Conservation (phyloP, 2,888 invertebrate genomes). For the Sturmia bella region DNA sequence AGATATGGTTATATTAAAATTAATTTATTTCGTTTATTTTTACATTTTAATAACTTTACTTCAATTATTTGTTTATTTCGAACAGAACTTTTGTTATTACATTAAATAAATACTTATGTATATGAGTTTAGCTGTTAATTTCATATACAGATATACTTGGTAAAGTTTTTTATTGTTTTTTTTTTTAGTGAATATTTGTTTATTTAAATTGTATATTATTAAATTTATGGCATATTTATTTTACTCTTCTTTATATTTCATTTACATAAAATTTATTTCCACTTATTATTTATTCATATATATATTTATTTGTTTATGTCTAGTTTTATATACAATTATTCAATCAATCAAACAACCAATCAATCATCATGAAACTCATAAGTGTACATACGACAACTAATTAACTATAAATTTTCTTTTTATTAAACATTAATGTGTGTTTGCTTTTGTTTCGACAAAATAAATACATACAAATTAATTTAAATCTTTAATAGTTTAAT, state of each 20-base stretch:
- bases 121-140: neutral
- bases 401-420: slow-evolving; percentile 43
- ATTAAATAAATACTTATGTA: slow-evolving; percentile 29
- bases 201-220: slow-evolving; percentile 15
- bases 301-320: slow-evolving; percentile 24
- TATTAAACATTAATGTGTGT: slow-evolving; percentile 28
- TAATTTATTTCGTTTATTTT: slow-evolving; percentile 55
- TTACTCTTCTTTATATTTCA: slow-evolving; percentile 42
- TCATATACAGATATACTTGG: slow-evolving; percentile 5
- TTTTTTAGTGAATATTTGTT: neutral
- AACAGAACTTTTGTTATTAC: slow-evolving; percentile 30
- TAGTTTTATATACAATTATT: slow-evolving; percentile 58
- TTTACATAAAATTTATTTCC: slow-evolving; percentile 49
- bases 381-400: slow-evolving; percentile 58
- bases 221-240: slow-evolving; percentile 72
- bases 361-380: slow-evolving; percentile 39
- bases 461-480: slow-evolving; percentile 1
- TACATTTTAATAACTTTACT: slow-evolving; percentile 57
- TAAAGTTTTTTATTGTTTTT: slow-evolving; percentile 25
- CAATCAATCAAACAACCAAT: slow-evolving; percentile 50
- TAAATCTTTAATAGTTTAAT: slow-evolving; percentile 23
- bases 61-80: slow-evolving; percentile 40
- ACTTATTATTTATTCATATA: slow-evolving; percentile 32
- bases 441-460: slow-evolving; percentile 29
- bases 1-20: slow-evolving; percentile 68